Conservation (phyloP, 1,140 invertebrate species). For the Diachasmimorpha longicaudata region DNA sequence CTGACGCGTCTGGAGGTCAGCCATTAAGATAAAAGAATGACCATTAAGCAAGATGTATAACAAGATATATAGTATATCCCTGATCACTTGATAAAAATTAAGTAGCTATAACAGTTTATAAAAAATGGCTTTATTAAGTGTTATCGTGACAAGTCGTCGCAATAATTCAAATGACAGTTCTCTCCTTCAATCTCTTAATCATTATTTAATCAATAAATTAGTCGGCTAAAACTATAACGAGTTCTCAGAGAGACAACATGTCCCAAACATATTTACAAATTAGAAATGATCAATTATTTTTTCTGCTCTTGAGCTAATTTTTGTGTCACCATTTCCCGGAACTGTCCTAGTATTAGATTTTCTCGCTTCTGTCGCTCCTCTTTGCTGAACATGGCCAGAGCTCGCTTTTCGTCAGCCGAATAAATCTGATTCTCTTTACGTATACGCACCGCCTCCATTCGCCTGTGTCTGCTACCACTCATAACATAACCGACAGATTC, state of each 20-base stretch:
- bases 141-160: no score
- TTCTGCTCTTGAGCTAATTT: slow-evolving; percentile 68
- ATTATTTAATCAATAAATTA: slow-evolving; percentile 23
- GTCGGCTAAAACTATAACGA: background rate
- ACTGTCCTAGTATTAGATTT: slow-evolving; percentile 94
- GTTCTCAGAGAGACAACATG: background rate
- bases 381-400: slow-evolving; percentile 97
- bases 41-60: no score
- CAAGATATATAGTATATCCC: no score
- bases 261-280: background rate
- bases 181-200: no score
- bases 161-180: no score
- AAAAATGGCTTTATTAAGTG: no score
- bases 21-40: no score
- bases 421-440: slow-evolving; percentile 99
- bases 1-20: no score
- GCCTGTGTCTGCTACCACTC: slow-evolving; percentile 97
- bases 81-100: slow-evolving; percentile 4
- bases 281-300: slow-evolving; percentile 39
- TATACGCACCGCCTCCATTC: slow-evolving; percentile 99
- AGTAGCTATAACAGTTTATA: no score
- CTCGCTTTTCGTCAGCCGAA: slow-evolving; percentile 98
- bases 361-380: slow-evolving; percentile 96
- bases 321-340: slow-evolving; percentile 87
- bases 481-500: slow-evolving; percentile 98